A percentile compares a stretch with the other conserved stretches of the same genome.
Conservation (phyloP, 2,113 vertebrate species). For the Ctenodactylus gundi region DNA sequence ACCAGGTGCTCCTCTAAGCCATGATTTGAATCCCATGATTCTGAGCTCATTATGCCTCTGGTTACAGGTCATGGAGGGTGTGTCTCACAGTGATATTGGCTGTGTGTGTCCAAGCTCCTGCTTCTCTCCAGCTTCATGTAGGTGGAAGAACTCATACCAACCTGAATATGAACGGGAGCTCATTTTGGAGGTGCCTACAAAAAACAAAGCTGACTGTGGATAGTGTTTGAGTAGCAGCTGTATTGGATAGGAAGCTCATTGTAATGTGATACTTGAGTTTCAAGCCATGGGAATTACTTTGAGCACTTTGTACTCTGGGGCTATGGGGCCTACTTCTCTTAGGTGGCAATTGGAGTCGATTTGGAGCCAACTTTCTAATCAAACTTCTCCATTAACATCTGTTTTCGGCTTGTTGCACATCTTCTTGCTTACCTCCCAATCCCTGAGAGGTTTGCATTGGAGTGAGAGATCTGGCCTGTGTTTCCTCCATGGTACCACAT, state of each 20-base stretch:
- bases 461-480: not conserved
- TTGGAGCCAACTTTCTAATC: not conserved
- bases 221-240: not conserved
- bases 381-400: not conserved
- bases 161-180: not conserved
- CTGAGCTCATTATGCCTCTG: not conserved
- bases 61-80: not conserved
- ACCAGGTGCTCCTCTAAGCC: not conserved
- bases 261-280: not conserved
- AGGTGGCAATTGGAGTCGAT: not conserved
- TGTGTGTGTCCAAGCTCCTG: not conserved
- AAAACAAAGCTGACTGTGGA: not conserved
- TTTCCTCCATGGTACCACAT: not conserved
- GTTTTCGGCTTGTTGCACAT: not conserved
- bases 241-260: not conserved
- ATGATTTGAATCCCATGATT: not conserved
- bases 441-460: not conserved
- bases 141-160: not conserved
- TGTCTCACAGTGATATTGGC: not conserved
- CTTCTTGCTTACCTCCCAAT: not conserved
- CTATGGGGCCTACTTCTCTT: not conserved
- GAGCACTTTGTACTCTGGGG: not conserved
- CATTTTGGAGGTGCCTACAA: not conserved
- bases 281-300: not conserved
- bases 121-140: not conserved